Base-by-base conservation (phyloP, 2,797 vertebrate species). In the Lagodon rhomboides region DNA sequence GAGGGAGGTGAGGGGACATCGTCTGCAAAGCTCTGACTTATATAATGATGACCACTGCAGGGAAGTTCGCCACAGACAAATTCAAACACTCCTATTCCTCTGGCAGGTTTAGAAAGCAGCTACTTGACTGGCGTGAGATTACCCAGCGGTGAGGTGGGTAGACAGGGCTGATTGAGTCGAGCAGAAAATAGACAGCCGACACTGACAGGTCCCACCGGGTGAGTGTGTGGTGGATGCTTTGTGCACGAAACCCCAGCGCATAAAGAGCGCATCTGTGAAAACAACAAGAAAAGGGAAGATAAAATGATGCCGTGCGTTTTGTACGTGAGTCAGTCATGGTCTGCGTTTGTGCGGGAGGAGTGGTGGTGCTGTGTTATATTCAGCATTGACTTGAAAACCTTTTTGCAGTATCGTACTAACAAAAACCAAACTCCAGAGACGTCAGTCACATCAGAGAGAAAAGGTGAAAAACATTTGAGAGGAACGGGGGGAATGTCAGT, bases 101-200 rank as follows among this genome's bases (percentile, higher is more conserved):
- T 38, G 38, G n/a, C 49, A 59, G 30, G 62, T 58, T 65, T 30
- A 56, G 6, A 73, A 50, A 68, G 44, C 38, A 73, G 50, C 13
- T 38, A 22, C 22, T 51, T 23, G 30, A 79, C 46, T 65, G 54
- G 60, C 34, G 23, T 38, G 15, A 61, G 55, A 53, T 76, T 41
- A 63, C 6, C n/a, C 23, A 50, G 69, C 17, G 13, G 17, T 54
- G 65, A 75, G 47, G 63, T 30, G 68, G 64, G 64, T 27, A 71
- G 50, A 81, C 34, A 65, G 23, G 38, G 30, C 41, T 79, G 62
- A 77, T 51, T 49, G 70, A 70, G 56, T 18, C 16, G 16, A 62
- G 75, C 49, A 66, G 73, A 60, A 75, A 86, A 83, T 12, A 79
- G 75, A 77, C 73, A 55, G 71, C 69, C 75, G 61, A 85, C 77